These are phyloP conservation scores for Megalurothrips usitatus DNA, from an alignment of 2,888 invertebrate genomes.

Conservation along the genomic window DNA sequence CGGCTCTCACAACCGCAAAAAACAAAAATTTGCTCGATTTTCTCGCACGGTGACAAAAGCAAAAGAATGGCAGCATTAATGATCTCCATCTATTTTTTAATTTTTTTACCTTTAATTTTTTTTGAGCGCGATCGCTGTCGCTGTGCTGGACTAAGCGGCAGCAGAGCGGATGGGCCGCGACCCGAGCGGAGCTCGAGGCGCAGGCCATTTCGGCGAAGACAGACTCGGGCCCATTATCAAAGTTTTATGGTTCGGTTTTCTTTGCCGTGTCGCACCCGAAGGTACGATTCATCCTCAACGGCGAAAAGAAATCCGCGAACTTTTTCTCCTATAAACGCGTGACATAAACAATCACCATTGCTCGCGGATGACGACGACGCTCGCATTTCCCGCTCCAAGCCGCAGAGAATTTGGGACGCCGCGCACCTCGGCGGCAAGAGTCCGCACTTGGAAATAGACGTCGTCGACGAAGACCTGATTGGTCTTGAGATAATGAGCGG, in stretches of 20 bases:
- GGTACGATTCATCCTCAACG: too few species aligned
- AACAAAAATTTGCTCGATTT: constrained; percentile 15
- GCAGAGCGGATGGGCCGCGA: neutral
- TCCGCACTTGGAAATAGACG: neutral
- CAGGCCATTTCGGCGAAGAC: neutral
- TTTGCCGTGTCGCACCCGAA: too few species aligned
- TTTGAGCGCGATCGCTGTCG: too few species aligned
- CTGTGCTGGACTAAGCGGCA: too few species aligned
- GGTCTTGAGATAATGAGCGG: neutral
- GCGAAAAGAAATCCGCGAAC: too few species aligned
- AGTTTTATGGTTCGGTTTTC: constrained; percentile 7
- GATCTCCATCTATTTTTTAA: neutral
- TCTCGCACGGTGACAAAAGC: constrained; percentile 12
- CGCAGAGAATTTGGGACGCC: too few species aligned
- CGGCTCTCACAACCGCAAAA: neutral
- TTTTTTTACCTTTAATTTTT: too few species aligned
- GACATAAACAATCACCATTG: too few species aligned
- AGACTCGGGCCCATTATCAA: neutral
- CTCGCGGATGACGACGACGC: too few species aligned
- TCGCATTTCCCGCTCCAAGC: too few species aligned
- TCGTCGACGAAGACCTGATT: neutral
- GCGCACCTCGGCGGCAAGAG: too few species aligned
- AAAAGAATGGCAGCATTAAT: neutral
- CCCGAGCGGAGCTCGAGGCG: neutral
- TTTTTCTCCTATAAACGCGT: too few species aligned